phyloP scores from a whole-genome alignment of 2,888 invertebrate species.

The Cephus spinipes region DNA sequence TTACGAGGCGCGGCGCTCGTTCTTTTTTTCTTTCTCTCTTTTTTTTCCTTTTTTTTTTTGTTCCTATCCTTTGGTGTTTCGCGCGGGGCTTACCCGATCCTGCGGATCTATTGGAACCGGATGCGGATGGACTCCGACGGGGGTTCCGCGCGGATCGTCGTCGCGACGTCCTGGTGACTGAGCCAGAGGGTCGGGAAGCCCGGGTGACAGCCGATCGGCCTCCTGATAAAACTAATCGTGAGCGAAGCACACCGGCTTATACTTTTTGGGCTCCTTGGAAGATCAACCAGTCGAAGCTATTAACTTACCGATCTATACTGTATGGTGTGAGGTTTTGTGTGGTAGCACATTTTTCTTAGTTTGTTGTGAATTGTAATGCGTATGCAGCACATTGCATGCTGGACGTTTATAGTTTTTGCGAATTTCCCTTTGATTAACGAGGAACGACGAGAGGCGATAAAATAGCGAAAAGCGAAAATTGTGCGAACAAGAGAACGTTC shows the following conservation, averaged over 20 bases:
- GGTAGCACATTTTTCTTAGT: slow-evolving; percentile 54
- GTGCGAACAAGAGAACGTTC: background rate
- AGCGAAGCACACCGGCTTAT: background rate
- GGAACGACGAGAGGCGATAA: background rate
- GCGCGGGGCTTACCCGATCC: slow-evolving; percentile 12
- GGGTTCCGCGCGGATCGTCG: no score
- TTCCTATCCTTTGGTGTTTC: slow-evolving; percentile 27
- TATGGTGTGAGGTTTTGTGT: slow-evolving; percentile 44
- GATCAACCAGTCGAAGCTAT: background rate
- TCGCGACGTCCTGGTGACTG: no score
- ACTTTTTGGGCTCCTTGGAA: background rate
- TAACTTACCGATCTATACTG: background rate
- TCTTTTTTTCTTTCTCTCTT: background rate
- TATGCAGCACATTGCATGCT: slow-evolving; percentile 58
- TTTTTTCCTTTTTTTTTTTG: slow-evolving; percentile 29
- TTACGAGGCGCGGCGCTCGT: slow-evolving; percentile 29
- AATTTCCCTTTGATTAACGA: background rate
- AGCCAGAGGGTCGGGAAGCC: background rate
- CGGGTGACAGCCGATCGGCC: slow-evolving; percentile 13
- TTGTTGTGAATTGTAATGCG: slow-evolving; percentile 53
- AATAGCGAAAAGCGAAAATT: background rate
- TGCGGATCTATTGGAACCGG: background rate
- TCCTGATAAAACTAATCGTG: background rate
- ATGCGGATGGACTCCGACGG: background rate
- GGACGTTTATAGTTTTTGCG: slow-evolving; percentile 4